Percentiles rank a stretch among this genome's conserved stretches.
Conservation (phyloP, 2,113 vertebrate species). For the Epinephelus lanceolatus region DNA sequence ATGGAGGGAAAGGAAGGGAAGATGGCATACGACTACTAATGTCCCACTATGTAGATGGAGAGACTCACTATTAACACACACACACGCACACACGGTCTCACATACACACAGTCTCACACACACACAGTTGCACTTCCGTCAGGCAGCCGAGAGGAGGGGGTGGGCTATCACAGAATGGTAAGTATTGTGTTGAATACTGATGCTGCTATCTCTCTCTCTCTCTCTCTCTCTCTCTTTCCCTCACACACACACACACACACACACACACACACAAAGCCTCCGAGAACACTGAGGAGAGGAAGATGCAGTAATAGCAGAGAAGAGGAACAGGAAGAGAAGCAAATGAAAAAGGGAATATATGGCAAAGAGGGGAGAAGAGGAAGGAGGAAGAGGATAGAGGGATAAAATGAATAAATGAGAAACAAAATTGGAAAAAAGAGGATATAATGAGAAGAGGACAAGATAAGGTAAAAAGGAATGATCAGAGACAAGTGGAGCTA, state of each 20-base stretch:
- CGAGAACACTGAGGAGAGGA: neutral
- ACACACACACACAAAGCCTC: neutral
- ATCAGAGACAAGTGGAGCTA: neutral
- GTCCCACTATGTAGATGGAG: slow-evolving; percentile 20
- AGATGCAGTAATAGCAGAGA: neutral
- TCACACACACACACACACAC: neutral
- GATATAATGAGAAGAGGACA: no score
- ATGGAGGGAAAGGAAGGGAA: slow-evolving; percentile 29
- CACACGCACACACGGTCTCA: slow-evolving; percentile 38
- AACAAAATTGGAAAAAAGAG: no score
- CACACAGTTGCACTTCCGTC: slow-evolving; percentile 35
- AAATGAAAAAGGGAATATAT: neutral
- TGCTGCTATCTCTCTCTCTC: slow-evolving; percentile 19
- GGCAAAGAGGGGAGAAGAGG: neutral
- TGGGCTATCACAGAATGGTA: slow-evolving; percentile 50
- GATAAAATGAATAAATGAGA: neutral
- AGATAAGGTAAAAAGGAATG: neutral
- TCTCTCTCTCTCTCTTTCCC: neutral
- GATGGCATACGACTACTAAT: slow-evolving; percentile 65
- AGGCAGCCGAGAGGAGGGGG: slow-evolving; percentile 20
- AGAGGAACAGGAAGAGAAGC: neutral
- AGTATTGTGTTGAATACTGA: slow-evolving; percentile 57
- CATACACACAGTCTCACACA: slow-evolving; percentile 19
- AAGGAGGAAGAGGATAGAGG: neutral
- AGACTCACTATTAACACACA: slow-evolving; percentile 6